Conservation (phyloP, 2,113 vertebrate genomes). For the Eidolon helvum region DNA sequence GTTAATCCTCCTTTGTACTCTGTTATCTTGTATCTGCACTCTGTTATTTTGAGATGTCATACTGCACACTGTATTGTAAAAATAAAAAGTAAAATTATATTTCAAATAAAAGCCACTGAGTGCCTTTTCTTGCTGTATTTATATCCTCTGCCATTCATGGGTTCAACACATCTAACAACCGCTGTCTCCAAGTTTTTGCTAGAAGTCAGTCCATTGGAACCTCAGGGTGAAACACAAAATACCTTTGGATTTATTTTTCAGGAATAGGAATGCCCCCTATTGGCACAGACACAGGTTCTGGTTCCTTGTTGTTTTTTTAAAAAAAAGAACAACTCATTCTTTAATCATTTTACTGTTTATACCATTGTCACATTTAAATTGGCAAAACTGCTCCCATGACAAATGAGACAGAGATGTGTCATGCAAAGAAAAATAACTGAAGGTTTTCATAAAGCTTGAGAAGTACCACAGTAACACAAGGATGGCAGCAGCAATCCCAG, state of each 20-base stretch:
- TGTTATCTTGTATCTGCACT: constrained; percentile 81
- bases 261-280: not conserved
- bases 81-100: constrained; percentile 83
- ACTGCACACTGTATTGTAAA: constrained; percentile 85
- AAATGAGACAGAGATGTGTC: constrained; percentile 67
- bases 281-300: not conserved
- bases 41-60: constrained; percentile 81
- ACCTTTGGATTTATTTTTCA: not conserved
- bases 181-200: not conserved
- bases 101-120: constrained; percentile 82
- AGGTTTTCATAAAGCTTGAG: constrained; percentile 55
- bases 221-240: not conserved
- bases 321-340: constrained; percentile 39
- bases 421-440: constrained; percentile 70
- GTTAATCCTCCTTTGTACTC: constrained; percentile 73
- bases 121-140: constrained; percentile 60
- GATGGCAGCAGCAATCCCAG: not conserved
- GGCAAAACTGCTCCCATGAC: constrained; percentile 72
- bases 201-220: not conserved
- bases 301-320: not conserved
- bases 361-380: constrained; percentile 75
- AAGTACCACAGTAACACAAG: constrained; percentile 64
- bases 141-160: not conserved
- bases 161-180: not conserved
- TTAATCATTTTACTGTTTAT: constrained; percentile 76